Percentiles rank a stretch among this genome's conserved stretches.
phyloP scores from a whole-genome alignment of 2,888 invertebrate genomes.

The Scaptomyza caliginosa region DNA sequence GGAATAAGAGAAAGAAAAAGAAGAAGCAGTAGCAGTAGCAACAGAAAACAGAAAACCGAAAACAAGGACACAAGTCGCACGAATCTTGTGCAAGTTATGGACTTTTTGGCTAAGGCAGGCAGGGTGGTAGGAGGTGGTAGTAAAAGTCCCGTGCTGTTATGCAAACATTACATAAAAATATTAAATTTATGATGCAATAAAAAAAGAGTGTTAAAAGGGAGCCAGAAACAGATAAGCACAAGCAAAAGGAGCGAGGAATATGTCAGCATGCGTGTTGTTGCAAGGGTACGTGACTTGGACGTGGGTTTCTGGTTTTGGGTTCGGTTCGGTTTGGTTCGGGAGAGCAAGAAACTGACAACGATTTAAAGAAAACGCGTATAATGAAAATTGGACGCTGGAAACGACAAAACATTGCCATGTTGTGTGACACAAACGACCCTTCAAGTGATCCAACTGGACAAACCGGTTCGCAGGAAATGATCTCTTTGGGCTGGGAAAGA shows the following conservation, averaged over 20 bases:
- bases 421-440: slow-evolving; percentile 36
- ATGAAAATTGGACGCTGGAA: slow-evolving; percentile 41
- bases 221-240: neutral
- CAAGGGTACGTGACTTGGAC: slow-evolving; percentile 57
- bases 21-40: neutral
- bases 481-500: slow-evolving; percentile 17
- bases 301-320: slow-evolving; percentile 20
- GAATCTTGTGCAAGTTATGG: slow-evolving; percentile 61
- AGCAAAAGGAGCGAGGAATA: slow-evolving; percentile 1
- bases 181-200: slow-evolving; percentile 79
- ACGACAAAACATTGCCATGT: slow-evolving; percentile 36
- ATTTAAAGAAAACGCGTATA: slow-evolving; percentile 66
- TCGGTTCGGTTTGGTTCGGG: slow-evolving; percentile 6
- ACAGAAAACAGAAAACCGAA: too few species aligned
- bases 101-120: too few species aligned
- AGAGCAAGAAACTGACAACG: slow-evolving; percentile 37
- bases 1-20: neutral
- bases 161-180: slow-evolving; percentile 80
- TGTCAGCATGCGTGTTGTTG: slow-evolving; percentile 61
- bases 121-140: too few species aligned
- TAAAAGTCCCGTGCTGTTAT: slow-evolving; percentile 74
- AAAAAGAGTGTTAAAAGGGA: slow-evolving; percentile 73
- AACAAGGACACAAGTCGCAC: slow-evolving; percentile 46
- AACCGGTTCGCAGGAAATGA: slow-evolving; percentile 44
- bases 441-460: slow-evolving; percentile 39